Evolutionary conservation across 2,113 vertebrate genomes (phyloP).

Genomic region (Lipotes vexillifer): DNA sequence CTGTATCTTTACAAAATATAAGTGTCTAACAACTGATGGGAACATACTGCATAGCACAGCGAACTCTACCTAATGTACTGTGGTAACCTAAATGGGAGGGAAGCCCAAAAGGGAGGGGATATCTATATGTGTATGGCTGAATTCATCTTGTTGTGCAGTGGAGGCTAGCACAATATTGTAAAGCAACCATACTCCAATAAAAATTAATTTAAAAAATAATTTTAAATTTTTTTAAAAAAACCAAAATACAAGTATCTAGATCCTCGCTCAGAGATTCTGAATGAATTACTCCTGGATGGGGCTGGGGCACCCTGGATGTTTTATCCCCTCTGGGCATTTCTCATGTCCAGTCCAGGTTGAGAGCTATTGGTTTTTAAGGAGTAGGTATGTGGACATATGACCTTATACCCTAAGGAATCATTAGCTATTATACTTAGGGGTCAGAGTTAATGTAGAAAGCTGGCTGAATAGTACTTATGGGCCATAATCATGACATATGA

Average conservation of each 20-base stretch:
- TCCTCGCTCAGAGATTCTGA: neutral
- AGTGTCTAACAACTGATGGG: no score
- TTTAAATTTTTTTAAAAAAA: fast-evolving
- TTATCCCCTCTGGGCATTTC: neutral
- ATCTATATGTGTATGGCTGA: no score
- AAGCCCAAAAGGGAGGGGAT: no score
- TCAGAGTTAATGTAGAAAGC: neutral
- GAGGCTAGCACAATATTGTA: no score
- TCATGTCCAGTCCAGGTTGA: neutral
- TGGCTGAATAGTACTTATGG: neutral
- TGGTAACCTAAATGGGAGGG: no score
- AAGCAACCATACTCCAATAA: no score
- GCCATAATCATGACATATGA: neutral
- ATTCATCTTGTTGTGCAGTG: no score
- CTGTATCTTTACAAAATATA: neutral
- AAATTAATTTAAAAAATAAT: no score
- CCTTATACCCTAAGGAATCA: neutral
- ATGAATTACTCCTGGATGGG: neutral
- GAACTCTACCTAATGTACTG: no score
- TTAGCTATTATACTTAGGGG: neutral
- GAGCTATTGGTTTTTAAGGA: neutral
- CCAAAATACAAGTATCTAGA: neutral
- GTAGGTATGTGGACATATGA: no score
- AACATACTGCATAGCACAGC: no score
- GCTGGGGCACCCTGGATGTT: neutral